These are phyloP conservation scores for Megaceryle maxima DNA, from an alignment of 2,113 vertebrate species.

Conservation along the genomic window DNA sequence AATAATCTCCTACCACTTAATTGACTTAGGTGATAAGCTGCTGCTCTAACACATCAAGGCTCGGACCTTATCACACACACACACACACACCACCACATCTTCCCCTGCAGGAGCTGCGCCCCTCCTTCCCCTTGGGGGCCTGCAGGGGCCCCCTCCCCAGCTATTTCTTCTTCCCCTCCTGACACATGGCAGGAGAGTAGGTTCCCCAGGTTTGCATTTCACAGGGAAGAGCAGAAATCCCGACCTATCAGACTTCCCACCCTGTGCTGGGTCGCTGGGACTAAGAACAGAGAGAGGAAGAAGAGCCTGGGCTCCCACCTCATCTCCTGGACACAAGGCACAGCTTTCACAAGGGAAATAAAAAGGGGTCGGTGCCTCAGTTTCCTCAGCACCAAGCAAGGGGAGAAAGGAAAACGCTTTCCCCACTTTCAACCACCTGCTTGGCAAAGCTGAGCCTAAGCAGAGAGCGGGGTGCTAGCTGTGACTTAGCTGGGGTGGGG, in stretches of 20 bases:
- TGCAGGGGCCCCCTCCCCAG: fast-evolving
- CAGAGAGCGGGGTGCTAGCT: background rate
- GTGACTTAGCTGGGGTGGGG: background rate
- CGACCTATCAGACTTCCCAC: background rate
- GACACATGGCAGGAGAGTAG: background rate
- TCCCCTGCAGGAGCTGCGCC: background rate
- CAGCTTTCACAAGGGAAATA: background rate
- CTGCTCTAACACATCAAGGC: background rate
- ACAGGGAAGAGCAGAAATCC: background rate
- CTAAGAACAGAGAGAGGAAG: background rate
- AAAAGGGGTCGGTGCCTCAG: background rate
- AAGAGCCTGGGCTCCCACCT: background rate
- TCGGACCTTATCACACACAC: background rate
- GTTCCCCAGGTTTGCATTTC: background rate
- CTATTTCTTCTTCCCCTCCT: background rate
- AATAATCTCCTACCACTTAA: background rate
- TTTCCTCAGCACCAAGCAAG: background rate
- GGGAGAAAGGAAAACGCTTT: background rate
- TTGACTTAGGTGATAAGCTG: background rate
- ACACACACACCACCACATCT: background rate
- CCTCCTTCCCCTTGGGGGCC: background rate
- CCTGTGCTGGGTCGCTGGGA: fast-evolving
- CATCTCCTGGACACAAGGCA: fast-evolving
- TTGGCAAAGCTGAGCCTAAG: background rate
- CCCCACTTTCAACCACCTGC: background rate